Conservation (phyloP, 2,113 vertebrate species). For the Australoheros scitulus region DNA sequence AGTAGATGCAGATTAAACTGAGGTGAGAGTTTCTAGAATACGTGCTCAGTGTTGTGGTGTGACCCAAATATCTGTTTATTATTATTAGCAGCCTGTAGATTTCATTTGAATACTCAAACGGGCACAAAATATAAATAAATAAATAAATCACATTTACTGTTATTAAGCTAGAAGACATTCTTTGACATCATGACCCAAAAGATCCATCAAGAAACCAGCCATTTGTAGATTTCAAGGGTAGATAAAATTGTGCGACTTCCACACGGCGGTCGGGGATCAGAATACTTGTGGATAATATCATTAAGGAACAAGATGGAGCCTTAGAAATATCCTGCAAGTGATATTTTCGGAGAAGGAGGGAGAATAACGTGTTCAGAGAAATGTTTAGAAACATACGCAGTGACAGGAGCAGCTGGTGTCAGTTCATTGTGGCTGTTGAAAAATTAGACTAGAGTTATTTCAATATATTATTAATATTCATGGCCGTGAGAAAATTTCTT, state of each 20-base stretch:
- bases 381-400: background rate
- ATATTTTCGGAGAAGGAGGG: background rate
- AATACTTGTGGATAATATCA: background rate
- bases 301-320: background rate
- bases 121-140: background rate
- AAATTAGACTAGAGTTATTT: background rate
- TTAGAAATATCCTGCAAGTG: background rate
- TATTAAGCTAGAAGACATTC: background rate
- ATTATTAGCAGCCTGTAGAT: background rate
- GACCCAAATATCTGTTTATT: background rate
- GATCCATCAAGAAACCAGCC: background rate
- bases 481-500: background rate
- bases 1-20: background rate
- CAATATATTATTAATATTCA: background rate
- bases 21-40: background rate
- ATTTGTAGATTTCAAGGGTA: background rate
- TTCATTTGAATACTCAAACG: background rate
- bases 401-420: background rate
- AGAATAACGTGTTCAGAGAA: background rate
- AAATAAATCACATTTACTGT: background rate
- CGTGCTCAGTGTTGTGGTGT: background rate
- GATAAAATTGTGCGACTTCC: background rate
- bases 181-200: background rate
- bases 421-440: accelerated
- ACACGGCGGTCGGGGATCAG: background rate